Conservation (phyloP, 2,888 invertebrate genomes). For the Phrixothrix hirtus region DNA sequence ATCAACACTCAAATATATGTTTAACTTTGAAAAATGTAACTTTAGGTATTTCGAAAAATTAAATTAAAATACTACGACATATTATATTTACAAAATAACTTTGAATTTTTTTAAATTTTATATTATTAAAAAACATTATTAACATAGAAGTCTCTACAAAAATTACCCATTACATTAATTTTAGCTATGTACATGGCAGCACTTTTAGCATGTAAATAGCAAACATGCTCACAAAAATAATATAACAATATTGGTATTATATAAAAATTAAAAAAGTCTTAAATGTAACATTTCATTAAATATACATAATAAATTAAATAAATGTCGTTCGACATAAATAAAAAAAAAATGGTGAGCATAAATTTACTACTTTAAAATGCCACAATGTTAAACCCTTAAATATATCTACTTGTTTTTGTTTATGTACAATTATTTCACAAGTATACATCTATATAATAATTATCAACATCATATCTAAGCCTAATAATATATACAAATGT, state of each 20-base stretch:
- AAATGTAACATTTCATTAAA: slow-evolving; percentile 10
- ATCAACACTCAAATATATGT: no score
- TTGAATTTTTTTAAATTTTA: slow-evolving; percentile 22
- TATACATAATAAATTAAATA: slow-evolving; percentile 13
- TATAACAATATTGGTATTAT: slow-evolving; percentile 10
- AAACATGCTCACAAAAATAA: slow-evolving; percentile 24
- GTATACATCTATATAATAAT: slow-evolving; percentile 19
- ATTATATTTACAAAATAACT: slow-evolving; percentile 27
- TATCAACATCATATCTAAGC: slow-evolving; percentile 28
- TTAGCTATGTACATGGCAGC: slow-evolving; percentile 36
- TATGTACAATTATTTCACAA: slow-evolving; percentile 26
- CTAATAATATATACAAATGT: slow-evolving; percentile 13
- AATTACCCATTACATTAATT: slow-evolving; percentile 32
- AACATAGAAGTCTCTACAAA: slow-evolving; percentile 20
- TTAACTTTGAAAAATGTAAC: no score
- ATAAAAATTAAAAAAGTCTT: slow-evolving; percentile 27
- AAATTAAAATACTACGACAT: slow-evolving; percentile 19
- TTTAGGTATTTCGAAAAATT: no score
- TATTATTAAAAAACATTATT: slow-evolving; percentile 25
- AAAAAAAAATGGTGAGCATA: slow-evolving; percentile 10
- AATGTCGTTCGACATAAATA: slow-evolving; percentile 8
- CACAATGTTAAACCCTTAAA: slow-evolving; percentile 23
- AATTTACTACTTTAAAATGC: slow-evolving; percentile 26
- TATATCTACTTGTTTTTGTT: slow-evolving; percentile 16
- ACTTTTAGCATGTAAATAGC: slow-evolving; percentile 33